Conservation (phyloP, 2,797 vertebrate genomes). For the Ctenochaetus hawaiiensis region DNA sequence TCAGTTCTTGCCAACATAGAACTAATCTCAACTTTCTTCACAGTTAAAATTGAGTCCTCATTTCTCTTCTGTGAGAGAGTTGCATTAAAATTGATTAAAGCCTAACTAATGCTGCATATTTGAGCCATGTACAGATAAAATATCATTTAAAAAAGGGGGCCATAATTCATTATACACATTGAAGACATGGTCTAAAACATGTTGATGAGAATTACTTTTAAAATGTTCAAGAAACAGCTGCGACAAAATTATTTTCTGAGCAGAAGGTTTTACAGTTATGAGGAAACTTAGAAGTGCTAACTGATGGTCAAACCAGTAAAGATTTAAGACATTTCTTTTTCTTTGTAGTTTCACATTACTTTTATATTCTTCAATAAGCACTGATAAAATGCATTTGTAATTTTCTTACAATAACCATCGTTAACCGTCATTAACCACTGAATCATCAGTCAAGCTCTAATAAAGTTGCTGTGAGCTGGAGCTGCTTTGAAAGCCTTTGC, state of each 20-base stretch:
- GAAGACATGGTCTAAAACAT: not conserved
- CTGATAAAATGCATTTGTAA: no score
- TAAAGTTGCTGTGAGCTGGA: not conserved
- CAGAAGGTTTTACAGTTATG: no score
- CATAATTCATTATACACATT: not conserved
- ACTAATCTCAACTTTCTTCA: constrained; percentile 7
- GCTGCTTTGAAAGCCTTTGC: constrained; percentile 3
- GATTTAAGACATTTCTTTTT: no score
- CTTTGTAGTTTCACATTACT: no score
- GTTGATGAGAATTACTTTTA: no score
- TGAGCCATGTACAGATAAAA: not conserved
- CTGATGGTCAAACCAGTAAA: no score
- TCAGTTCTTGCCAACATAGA: not conserved
- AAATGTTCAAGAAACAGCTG: not conserved
- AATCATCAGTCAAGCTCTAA: no score
- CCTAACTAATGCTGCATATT: not conserved
- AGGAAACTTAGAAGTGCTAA: no score
- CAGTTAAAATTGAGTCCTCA: not conserved
- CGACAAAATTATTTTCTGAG: not conserved
- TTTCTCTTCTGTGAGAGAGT: constrained; percentile 1
- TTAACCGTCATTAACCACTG: no score
- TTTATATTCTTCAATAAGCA: no score
- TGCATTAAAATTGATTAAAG: constrained; percentile 5
- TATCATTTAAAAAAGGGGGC: not conserved
- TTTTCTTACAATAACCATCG: no score